Base-by-base conservation (phyloP, 2,113 vertebrate genomes). In the Capricornis sumatraensis region DNA sequence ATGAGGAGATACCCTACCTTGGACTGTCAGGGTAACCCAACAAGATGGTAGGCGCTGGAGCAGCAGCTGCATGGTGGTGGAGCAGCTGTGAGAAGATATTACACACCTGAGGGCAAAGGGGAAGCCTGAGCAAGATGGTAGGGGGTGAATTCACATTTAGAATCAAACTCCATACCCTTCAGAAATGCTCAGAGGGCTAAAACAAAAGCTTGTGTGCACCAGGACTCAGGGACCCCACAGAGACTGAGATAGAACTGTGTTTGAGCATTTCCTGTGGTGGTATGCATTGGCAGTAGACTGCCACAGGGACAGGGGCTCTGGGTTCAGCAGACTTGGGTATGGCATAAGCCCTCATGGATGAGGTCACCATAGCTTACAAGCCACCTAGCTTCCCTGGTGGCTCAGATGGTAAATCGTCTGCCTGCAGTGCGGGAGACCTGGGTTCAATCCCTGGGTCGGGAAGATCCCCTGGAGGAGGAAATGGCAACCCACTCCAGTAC, bases 1-100 rank as follows among this genome's bases (percentile, higher is more conserved):
- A 0, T 16, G 60, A 7, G 6, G 60, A 16, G 28, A 62, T 16
- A 33, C 28, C 14, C 30, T 28, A 7, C 0, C 0, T 62, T 40
- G 40, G 40, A 40, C 40, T 28, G 60, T 62, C 60, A 62, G 60
- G 13, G 60, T 15, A 30, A 62, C 14, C 13, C 60, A 62, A 13
- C 60, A 62, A 30, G 28, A 62, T 7, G 28, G 60, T 62, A 62
- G 60, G 14, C 0, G 0, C 28, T 33, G 14, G 6, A 62, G 28
- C 60, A 62, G 60, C 0, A 6, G 60, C 60, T 30, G 60, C 28
- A 62, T 33, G 28, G 60, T 0, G 3, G 6, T 62, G 60, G 28
- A 62, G 28, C 60, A 62, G 60, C 33, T n/a, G 0, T 67, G 33
- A 67, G 33, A n/a, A 67, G 33, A n/a, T n/a, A 67, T 17, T 4